Evolutionary conservation across 2,113 vertebrate species (phyloP).

Genomic region (Tautogolabrus adspersus): DNA sequence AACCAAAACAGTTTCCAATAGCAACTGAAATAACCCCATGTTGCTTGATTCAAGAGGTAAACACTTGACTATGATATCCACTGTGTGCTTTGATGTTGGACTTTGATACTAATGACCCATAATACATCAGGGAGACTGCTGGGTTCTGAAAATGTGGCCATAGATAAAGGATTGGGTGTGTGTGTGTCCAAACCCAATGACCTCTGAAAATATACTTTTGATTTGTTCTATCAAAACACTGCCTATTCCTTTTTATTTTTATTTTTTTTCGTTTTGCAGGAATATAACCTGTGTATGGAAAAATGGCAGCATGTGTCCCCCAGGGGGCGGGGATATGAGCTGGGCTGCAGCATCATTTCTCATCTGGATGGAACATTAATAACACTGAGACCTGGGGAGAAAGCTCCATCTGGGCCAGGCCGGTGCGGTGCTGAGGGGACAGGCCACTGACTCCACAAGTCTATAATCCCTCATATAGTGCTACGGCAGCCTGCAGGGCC

Average conservation of each 20-base stretch:
- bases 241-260: conserved; percentile 23
- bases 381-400: conserved; percentile 85
- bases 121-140: conserved; percentile 40
- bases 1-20: conserved; percentile 62
- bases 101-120: conserved; percentile 70
- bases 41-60: conserved; percentile 35
- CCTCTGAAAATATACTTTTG: conserved; percentile 54
- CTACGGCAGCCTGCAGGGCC: conserved; percentile 45
- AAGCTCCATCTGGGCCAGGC: conserved; percentile 87
- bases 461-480: conserved; percentile 82
- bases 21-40: conserved; percentile 55
- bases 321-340: conserved; percentile 85
- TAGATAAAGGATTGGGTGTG: conserved; percentile 43
- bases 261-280: conserved; percentile 19
- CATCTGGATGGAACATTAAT: conserved; percentile 92
- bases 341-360: conserved; percentile 85
- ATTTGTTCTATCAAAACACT: conserved; percentile 41
- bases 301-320: conserved; percentile 83
- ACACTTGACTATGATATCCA: conserved; percentile 54
- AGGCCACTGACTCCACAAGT: conserved; percentile 84
- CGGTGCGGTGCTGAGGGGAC: conserved; percentile 81
- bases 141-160: conserved; percentile 46
- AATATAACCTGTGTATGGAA: conserved; percentile 65
- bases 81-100: conserved; percentile 60
- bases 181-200: conserved; percentile 56